Base-by-base conservation (phyloP, 2,797 vertebrate genomes). In the Allobates femoralis region DNA sequence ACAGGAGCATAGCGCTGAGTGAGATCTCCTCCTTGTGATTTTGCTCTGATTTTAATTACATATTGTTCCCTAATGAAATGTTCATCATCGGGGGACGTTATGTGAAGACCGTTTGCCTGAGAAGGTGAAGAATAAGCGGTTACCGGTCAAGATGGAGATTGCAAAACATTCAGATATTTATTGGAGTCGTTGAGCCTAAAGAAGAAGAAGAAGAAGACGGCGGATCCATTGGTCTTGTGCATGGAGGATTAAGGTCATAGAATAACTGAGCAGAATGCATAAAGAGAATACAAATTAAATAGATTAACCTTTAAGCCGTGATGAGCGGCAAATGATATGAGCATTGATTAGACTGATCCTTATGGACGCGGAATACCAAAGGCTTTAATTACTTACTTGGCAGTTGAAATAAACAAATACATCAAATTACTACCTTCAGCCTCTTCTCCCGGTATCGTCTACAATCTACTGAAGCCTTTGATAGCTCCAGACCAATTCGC, bases 261-360 rank as follows among this genome's bases (percentile, higher is more conserved):
- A 67, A 67, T 85, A 60, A 73, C 37, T 62, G 86, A 80, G 82
- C 50, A 60, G 86, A 88, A 88, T 85, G 51, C 83, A 81, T 81
- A 88, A 88, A 81, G 82, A 88, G 82, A 88, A 88, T 88, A 85
- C 83, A 81, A 88, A 88, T 88, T 55, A 85, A 88, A 88, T 32
- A 83, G 86, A 88, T 88, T 88, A 88, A 88, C 86, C 86, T 88
- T 88, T 88, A 88, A 88, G 83, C 86, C 66, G 46, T 23, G 86
- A 85, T 81, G 82, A 88, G 83, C 86, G 34, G 64, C 66, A 85
- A 88, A 88, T 85, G 67, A 88, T 88, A 88, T 77, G 86, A 81
- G 67, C 82, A 80, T 84, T 88, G 86, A 88, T 88, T 88, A 85
- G 67, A 85, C 41, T 34, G 86, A 81, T 84, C 82, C 73, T 85